Base-by-base conservation (phyloP, 2,888 invertebrate species). In the Schrankia costaestrigalis region DNA sequence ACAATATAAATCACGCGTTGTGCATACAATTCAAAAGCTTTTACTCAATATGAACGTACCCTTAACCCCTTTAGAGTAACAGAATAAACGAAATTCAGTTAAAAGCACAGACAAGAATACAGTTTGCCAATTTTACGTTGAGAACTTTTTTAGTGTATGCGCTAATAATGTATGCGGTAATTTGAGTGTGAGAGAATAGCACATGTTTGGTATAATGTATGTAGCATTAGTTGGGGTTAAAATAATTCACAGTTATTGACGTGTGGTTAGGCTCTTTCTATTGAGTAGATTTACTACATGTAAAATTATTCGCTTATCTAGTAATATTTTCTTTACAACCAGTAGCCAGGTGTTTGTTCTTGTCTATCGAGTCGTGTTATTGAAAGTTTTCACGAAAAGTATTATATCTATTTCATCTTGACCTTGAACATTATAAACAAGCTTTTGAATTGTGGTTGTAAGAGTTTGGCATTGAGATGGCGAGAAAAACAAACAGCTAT, bases 1-100 rank as follows among this genome's bases (percentile, higher is more conserved):
- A 61, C 86, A 84, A 76, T 72, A 82, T 85, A 86, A 86, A 86
- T 86, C 85, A 86, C 55, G 58, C 50, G 47, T 33, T 57, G 52
- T 57, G 52, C 57, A 53, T 62, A 49, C 50, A 42, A 48, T 52
- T 51, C 52, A 63, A 70, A 71, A 67, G 68, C 66, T 65, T 63
- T 60, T 59, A 61, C 59, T 56, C 55, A 59, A 56, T 55, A 56
- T 55, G 55, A 50, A 66, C 58, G 57, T 57, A 61, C 61, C 61
- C 66, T 71, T 65, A 66, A 65, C 68, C 71, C 56, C 55, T 56
- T 62, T 63, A 39, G 40, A 37, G 33, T 14, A 46, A 58, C 46
- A 61, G 51, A 33, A 40, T 57, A 55, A 51, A 47, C 27, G 30
- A 38, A 40, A 43, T 40, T 35, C 31, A 24, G 13, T 31, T 26